Evolutionary conservation across 2,797 vertebrate species (phyloP), one percentile per base, ranked within the genome.

Genomic region (Galaxias olidus): DNA sequence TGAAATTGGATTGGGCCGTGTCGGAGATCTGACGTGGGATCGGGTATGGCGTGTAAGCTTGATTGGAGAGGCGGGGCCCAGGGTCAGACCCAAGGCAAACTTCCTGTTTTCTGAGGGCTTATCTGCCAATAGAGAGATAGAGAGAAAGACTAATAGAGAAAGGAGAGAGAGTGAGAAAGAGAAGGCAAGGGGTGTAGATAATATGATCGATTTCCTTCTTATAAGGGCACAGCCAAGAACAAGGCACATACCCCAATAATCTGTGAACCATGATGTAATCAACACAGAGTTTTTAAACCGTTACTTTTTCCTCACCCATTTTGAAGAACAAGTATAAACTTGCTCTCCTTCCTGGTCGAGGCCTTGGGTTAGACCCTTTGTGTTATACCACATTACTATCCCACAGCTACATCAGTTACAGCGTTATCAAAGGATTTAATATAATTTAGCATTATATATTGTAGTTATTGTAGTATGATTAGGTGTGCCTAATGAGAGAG

Each of bases 71-170:
- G 78, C 62, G 40, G 71, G 60, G 58, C 46, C 59, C 42, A 75
- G 68, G 79, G 82, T 81, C 79, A 83, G 71, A 68, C 66, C 67
- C 53, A 8, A 59, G 75, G 78, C 63, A 65, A 84, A 18, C 73
- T 78, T 82, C 75, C 78, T 84, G 73, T 79, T 78, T 77, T 61
- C 53, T 62, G 58, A 63, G 59, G 56, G 30, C 57, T 44, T 15
- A 9, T 66, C 72, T 53, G 54, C 68, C 70, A 66, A 72, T 69
- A 30, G 50, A 59, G 45, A 60, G 44, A 61, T 1, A 61, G 59
- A 50, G 10, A 66, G 49, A 49, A 20, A 78, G 71, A 59, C 45
- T 30, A 30, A 30, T 30, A 30, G 30, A 30, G 30, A 30, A 30
- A 30, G 30, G 30, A 30, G 2, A 30, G 30, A 30, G 30, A 30